Conservation (phyloP, 2,888 invertebrate genomes). For the Ptychoptera contaminata region DNA sequence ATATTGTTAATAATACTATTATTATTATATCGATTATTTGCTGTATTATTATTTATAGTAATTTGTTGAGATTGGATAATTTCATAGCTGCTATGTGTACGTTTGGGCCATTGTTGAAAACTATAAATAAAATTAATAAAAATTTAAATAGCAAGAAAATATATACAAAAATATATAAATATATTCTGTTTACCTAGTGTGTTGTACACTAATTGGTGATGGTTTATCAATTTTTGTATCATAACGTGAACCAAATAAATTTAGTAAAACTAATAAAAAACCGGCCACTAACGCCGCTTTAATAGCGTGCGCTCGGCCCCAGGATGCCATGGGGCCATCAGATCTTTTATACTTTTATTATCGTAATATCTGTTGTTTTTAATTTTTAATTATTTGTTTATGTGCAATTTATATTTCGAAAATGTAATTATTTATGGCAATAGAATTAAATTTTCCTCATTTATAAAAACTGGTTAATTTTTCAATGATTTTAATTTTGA, state of each 20-base stretch:
- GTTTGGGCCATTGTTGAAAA: conserved; percentile 11
- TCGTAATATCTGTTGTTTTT: no score
- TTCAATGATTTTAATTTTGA: no score
- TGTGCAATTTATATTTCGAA: no score
- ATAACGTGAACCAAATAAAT: conserved; percentile 23
- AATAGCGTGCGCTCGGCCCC: conserved; percentile 17
- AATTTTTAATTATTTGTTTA: no score
- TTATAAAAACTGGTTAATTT: no score
- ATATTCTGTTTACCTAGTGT: neutral
- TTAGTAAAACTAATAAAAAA: conserved; percentile 20
- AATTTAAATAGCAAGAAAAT: neutral
- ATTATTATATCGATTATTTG: no score
- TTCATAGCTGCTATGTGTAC: conserved; percentile 6
- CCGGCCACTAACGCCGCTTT: conserved; percentile 20
- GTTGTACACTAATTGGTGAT: neutral
- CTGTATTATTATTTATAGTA: conserved; percentile 1
- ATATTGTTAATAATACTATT: conserved; percentile 7
- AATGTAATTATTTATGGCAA: no score
- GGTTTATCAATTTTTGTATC: conserved; percentile 12
- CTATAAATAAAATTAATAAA: conserved; percentile 8
- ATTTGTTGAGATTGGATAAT: conserved; percentile 2
- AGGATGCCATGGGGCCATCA: conserved; percentile 15
- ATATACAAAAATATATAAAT: neutral
- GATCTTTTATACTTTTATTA: neutral
- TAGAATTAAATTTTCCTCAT: no score